Base-by-base conservation (phyloP, 2,113 vertebrate species). In the Ciconia boyciana region DNA sequence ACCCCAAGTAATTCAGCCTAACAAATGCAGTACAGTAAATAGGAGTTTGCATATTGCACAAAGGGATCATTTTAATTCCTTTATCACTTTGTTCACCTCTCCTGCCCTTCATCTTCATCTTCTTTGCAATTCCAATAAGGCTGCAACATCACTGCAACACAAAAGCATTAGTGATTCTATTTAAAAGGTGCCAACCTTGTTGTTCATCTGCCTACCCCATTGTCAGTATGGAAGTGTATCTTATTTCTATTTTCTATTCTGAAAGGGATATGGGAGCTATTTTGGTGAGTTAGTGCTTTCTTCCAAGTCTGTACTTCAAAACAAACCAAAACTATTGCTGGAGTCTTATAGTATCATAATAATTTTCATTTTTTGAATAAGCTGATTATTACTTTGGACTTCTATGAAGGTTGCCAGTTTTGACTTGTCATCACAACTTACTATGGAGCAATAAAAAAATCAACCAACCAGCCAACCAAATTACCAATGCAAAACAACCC, bases 41-140 rank as follows among this genome's bases (percentile, higher is more conserved):
- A 84, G 31, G 13, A 83, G 75, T 78, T 79, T 94, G 49, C 89
- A 89, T 85, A 87, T 54, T 95, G 62, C 66, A 95, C 78, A 94
- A 95, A 97, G 51, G 46, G 66, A 89, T 91, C 19, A 51, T 93
- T 96, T 95, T 12, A 94, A 90, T 90, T 52, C 39, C 78, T 83
- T 95, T 96, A 69, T 92, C 81, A 77, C 39, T 93, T 92, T 90
- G 41, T 77, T 95, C 83, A 94, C 87, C 83, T 85, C 62, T 85
- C 39, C 93, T 94, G 81, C 78, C 84, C 46, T 94, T 77, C 39
- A 39, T 39, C 64, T 83, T 90, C 74, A 55, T 87, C 78, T 92
- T 83, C 66, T 96, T 95, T 95, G 84, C 81, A 97, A 95, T 97
- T 96, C 93, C 78, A 94, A 80, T 95, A 93, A 85, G 83, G 58